phyloP scores from a whole-genome alignment of 2,797 vertebrate species.

The Crocodylus rhombifer region DNA sequence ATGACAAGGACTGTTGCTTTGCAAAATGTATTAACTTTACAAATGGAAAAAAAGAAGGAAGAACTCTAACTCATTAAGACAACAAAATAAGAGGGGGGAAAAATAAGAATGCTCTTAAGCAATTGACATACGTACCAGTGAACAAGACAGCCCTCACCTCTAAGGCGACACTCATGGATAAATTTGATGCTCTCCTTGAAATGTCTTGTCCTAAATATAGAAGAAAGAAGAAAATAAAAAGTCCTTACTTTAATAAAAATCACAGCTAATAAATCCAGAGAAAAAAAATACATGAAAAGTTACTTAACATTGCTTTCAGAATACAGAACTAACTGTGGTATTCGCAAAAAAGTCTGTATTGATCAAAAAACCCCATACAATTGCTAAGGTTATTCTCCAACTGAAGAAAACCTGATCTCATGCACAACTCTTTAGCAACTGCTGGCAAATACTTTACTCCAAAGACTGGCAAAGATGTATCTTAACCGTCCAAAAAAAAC shows the following conservation, averaged over 20 bases:
- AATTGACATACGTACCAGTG: constrained; percentile 88
- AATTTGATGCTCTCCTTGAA: constrained; percentile 96
- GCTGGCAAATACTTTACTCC: background rate
- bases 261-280: constrained; percentile 36
- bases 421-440: background rate
- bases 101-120: background rate
- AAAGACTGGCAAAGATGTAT: background rate
- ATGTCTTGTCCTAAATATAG: constrained; percentile 88
- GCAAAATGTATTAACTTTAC: background rate
- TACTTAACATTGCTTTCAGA: background rate
- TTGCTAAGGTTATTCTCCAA: background rate
- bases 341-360: background rate
- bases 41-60: background rate
- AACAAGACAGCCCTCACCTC: constrained; percentile 93
- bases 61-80: background rate
- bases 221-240: constrained; percentile 54
- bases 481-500: background rate
- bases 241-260: constrained; percentile 55
- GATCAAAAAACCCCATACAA: background rate
- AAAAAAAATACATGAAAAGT: constrained; percentile 36
- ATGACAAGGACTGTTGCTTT: background rate
- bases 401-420: background rate
- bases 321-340: constrained; percentile 13
- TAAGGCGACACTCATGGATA: constrained; percentile 93
- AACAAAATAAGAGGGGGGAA: background rate